Conservation (phyloP, 2,888 invertebrate species). For the Caenorhabditis zanzibari region DNA sequence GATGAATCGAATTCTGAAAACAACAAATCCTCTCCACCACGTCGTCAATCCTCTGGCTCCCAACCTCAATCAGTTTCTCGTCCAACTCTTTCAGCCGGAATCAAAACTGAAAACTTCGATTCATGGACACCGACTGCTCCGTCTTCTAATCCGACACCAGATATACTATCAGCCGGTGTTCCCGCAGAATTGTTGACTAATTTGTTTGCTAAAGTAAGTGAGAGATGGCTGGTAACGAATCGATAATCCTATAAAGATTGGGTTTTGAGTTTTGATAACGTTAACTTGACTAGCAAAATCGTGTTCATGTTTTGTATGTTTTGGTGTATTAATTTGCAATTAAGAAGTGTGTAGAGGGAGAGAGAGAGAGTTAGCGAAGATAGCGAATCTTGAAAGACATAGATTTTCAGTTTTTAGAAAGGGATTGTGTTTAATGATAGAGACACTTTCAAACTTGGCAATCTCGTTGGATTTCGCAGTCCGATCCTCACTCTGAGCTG, state of each 20-base stretch:
- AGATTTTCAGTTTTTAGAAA: no score
- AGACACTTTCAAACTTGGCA: no score
- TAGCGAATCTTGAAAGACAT: no score
- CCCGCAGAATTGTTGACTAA: slow-evolving; percentile 68
- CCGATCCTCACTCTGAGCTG: no score
- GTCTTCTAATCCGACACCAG: slow-evolving; percentile 52
- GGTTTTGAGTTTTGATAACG: slow-evolving; percentile 11
- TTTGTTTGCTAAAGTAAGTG: slow-evolving; percentile 67
- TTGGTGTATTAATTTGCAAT: background rate
- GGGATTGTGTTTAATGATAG: no score
- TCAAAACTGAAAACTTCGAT: slow-evolving; percentile 39
- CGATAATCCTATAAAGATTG: slow-evolving; percentile 5
- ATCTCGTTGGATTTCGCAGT: no score
- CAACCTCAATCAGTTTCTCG: slow-evolving; percentile 14
- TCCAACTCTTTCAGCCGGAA: background rate
- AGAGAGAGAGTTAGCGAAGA: no score
- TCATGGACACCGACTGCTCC: slow-evolving; percentile 46
- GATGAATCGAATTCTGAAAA: slow-evolving; percentile 64
- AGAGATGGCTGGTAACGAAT: background rate
- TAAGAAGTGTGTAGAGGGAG: background rate
- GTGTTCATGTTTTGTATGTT: background rate
- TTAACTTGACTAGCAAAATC: slow-evolving; percentile 4
- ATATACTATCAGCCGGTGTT: slow-evolving; percentile 53
- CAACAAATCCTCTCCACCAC: slow-evolving; percentile 56
- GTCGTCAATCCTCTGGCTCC: slow-evolving; percentile 40